phyloP scores from a whole-genome alignment of 2,113 vertebrate species.

The Turdus rufiventris region DNA sequence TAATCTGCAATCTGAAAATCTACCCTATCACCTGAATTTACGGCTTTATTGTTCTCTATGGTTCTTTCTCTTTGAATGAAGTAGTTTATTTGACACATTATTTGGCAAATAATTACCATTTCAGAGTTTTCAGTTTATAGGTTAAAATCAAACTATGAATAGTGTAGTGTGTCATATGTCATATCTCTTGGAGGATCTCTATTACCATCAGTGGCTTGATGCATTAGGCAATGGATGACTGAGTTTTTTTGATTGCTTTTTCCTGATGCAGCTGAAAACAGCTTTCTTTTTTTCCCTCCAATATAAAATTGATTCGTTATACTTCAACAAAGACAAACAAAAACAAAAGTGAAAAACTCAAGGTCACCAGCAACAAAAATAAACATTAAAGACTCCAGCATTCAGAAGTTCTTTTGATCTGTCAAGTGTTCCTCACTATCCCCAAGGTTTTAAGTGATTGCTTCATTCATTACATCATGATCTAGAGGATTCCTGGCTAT shows the following conservation, averaged over 20 bases:
- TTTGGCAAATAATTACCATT: neutral
- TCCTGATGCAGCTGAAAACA: neutral
- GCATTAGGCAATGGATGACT: neutral
- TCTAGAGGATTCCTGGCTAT: neutral
- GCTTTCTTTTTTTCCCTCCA: neutral
- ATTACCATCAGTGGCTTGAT: neutral
- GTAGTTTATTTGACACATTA: neutral
- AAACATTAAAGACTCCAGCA: neutral
- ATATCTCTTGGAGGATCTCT: neutral
- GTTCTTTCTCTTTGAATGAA: neutral
- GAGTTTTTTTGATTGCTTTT: neutral
- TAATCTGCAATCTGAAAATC: neutral
- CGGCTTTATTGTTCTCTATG: neutral
- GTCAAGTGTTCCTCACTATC: neutral
- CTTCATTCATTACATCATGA: neutral
- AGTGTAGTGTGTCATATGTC: neutral
- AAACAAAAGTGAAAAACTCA: neutral
- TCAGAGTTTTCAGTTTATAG: neutral
- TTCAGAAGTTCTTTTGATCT: neutral
- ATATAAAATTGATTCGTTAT: neutral
- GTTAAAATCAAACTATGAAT: neutral
- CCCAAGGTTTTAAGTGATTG: neutral
- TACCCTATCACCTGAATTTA: neutral
- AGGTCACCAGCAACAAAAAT: neutral
- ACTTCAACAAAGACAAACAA: neutral